phyloP scores from a whole-genome alignment of 1,140 invertebrate genomes.

The Macrostomum lignano region DNA sequence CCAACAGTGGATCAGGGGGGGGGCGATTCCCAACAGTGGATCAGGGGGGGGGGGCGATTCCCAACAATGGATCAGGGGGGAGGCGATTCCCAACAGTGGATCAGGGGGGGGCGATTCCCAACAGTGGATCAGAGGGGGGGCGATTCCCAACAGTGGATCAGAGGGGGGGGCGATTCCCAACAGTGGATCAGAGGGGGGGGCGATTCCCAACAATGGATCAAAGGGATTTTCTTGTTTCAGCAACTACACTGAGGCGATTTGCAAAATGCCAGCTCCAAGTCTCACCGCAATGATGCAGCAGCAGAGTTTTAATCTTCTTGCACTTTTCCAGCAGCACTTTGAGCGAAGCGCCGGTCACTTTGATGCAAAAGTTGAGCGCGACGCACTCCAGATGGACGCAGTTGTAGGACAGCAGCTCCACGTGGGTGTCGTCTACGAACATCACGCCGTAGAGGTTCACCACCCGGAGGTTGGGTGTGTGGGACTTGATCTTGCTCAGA shows the following conservation, averaged over 20 bases:
- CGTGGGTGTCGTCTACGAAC: constrained; percentile 90
- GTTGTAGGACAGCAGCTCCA: constrained; percentile 56
- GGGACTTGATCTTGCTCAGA: constrained; percentile 37
- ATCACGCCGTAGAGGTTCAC: constrained; percentile 51
- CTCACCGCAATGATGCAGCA: constrained; percentile 76
- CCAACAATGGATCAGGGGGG: too few species aligned
- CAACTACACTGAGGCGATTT: too few species aligned
- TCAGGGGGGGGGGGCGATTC: too few species aligned
- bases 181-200: too few species aligned
- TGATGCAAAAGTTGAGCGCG: constrained; percentile 76
- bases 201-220: too few species aligned
- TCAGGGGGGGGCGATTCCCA: too few species aligned
- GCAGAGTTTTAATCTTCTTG: constrained; percentile 55
- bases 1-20: too few species aligned
- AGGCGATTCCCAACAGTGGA: too few species aligned
- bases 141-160: too few species aligned
- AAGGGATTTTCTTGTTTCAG: constrained; percentile 4
- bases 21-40: too few species aligned
- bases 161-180: too few species aligned
- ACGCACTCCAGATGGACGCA: constrained; percentile 64
- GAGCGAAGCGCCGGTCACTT: constrained; percentile 81
- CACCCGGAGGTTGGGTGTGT: constrained; percentile 49
- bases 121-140: too few species aligned
- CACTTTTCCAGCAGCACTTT: constrained; percentile 75
- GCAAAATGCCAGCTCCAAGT: constrained; percentile 6